Evolutionary conservation across 1,140 invertebrate genomes (phyloP).

Genomic region (Apis dorsata): DNA sequence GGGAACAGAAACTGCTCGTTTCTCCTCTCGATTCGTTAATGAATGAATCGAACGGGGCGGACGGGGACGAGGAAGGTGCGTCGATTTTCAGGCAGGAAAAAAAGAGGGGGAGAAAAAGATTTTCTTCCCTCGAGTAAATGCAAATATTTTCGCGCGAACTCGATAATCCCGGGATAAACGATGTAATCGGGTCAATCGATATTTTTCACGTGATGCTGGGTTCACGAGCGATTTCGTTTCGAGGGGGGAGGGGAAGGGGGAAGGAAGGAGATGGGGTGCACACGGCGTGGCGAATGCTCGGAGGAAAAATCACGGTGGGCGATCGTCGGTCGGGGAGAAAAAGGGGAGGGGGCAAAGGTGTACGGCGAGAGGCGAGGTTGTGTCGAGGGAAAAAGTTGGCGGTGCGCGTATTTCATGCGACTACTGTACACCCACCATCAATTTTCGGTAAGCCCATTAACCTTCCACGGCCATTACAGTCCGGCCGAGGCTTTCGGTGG

Average conservation of each 20-base stretch:
- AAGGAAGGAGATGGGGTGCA: conserved; percentile 4
- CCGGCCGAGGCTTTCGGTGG: conserved; percentile 54
- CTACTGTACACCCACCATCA: conserved; percentile 68
- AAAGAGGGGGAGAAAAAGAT: not conserved
- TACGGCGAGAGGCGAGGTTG: conserved; percentile 2
- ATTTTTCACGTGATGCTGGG: conserved; percentile 30
- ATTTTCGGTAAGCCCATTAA: conserved; percentile 77
- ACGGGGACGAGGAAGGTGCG: too few species aligned
- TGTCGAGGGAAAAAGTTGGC: conserved; percentile 41
- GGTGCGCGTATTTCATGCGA: conserved; percentile 67
- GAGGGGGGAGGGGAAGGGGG: not conserved
- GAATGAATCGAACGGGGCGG: accelerated
- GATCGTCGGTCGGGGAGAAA: conserved; percentile 49
- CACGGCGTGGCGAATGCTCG: conserved; percentile 49
- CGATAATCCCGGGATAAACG: conserved; percentile 7
- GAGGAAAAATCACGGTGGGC: conserved; percentile 53
- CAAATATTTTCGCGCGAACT: not conserved
- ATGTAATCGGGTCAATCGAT: conserved; percentile 47
- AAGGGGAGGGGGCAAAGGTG: conserved; percentile 24
- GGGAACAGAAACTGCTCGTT: conserved; percentile 23
- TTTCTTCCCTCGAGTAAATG: not conserved
- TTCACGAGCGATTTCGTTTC: not conserved
- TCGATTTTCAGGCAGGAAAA: not conserved
- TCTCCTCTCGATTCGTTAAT: not conserved
- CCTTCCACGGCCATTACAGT: conserved; percentile 59